A percentile compares a stretch with the other conserved stretches of the same genome.
These are phyloP conservation scores for Paragorgia papillata DNA, from an alignment of 92 coral and sea anemone genomes.

Conservation along the genomic window DNA sequence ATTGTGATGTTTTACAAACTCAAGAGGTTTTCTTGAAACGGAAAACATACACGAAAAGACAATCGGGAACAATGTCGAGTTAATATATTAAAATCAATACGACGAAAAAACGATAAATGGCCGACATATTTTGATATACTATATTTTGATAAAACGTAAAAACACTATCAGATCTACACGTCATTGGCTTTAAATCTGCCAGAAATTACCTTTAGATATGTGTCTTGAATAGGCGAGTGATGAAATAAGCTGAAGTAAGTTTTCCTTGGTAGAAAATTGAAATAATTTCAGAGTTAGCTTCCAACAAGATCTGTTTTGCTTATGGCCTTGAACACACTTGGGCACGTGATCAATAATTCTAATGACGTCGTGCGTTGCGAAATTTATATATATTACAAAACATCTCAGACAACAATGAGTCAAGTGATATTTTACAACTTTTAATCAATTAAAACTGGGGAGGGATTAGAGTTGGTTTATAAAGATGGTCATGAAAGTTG, in stretches of 20 bases:
- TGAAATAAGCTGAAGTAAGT: neutral
- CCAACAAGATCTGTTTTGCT: too few relatives aligned
- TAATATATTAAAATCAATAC: neutral
- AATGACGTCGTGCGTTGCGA: constrained; percentile 20
- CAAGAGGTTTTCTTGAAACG: too few relatives aligned
- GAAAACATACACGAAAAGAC: neutral
- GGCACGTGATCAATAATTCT: constrained; percentile 33
- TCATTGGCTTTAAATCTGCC: neutral
- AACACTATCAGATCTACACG: neutral
- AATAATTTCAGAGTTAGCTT: constrained; percentile 2
- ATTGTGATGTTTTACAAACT: too few relatives aligned
- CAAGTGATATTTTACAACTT: too few relatives aligned
- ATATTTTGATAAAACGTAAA: neutral
- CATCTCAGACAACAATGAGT: too few relatives aligned
- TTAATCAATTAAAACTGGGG: too few relatives aligned
- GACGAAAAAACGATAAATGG: neutral
- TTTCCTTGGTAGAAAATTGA: neutral
- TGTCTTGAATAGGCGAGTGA: neutral
- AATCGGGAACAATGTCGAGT: neutral
- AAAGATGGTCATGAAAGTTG: too few relatives aligned
- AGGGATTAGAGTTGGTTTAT: too few relatives aligned
- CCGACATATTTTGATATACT: too few relatives aligned
- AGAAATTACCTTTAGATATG: constrained; percentile 10
- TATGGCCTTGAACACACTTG: constrained; percentile 3
- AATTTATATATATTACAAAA: too few relatives aligned